Evolutionary conservation across 2,113 vertebrate species (phyloP), one percentile per base, ranked within the genome.

Genomic region (Grus americana): DNA sequence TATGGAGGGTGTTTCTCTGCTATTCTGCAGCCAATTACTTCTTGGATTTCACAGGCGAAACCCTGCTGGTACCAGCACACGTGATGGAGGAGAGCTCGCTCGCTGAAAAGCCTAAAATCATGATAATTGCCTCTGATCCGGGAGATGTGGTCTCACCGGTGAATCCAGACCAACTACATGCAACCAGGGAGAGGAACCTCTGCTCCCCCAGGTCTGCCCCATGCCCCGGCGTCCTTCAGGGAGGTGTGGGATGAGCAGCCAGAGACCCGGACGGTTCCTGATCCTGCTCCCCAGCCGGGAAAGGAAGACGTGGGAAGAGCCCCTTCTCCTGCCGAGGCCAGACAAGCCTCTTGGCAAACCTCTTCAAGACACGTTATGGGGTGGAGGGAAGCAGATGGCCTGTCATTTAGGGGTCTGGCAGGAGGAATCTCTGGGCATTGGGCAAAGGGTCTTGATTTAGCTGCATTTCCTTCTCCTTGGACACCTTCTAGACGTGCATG

Each of bases 1-100:
- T 80, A 92, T 91, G 93, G 95, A 95, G 83, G 86, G 93, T 36
- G 94, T 93, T 95, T 79, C 95, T 95, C 79, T 50, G 83, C 76
- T 47, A 7, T 66, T 59, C 89, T 30, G 76, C 59, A 81, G 93
- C 72, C 86, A 95, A 55, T 92, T 95, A 59, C 5, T 78, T 44
- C 84, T 97, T 95, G 95, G 93, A 96, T 89, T 44, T 42, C 80
- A 22, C 76, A 47, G 38, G 47, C 12, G 4, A 86, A 71, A 5
- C 68, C 88, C 93, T 78, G 91, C 83, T 78, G 94, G 16, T 23
- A 23, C 0, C 12, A 62, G 24, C 1, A 36, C 46, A 9, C 0
- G 1, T 2, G 24, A 11, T 2, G 19, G 42, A 46, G 79, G 29
- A 54, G 65, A 89, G 12, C 6, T 47, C 0, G 0, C 47, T 21